Evolutionary conservation across 2,797 vertebrate species (phyloP).

Genomic region (Sternotherus odoratus): DNA sequence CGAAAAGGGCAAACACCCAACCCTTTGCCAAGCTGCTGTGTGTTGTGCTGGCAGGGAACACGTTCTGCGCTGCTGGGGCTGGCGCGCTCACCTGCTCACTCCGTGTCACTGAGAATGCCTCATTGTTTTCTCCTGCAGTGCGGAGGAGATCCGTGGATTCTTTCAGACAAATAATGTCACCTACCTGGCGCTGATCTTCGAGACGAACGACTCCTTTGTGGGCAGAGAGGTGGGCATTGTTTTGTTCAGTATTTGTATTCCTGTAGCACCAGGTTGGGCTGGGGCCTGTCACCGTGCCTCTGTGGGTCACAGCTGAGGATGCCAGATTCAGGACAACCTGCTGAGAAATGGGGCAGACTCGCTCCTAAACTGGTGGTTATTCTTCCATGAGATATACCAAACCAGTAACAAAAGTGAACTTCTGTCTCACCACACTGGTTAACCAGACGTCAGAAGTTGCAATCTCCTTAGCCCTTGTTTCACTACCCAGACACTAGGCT

Average conservation of each 20-base stretch:
- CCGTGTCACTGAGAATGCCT: background rate
- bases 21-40: background rate
- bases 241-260: background rate
- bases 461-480: too few relatives aligned
- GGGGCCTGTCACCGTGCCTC: background rate
- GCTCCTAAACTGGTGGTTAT: too few relatives aligned
- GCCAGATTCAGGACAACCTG: too few relatives aligned
- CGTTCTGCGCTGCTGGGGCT: background rate
- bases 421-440: too few relatives aligned
- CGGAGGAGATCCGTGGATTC: constrained; percentile 86
- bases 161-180: constrained; percentile 85
- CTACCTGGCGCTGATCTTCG: constrained; percentile 91
- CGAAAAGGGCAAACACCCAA: fast-evolving
- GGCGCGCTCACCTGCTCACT: background rate
- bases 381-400: too few relatives aligned
- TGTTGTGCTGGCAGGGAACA: fast-evolving
- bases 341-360: too few relatives aligned
- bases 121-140: constrained; percentile 77
- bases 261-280: background rate
- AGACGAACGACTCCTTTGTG: constrained; percentile 85
- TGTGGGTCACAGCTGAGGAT: too few relatives aligned
- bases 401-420: too few relatives aligned
- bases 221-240: constrained; percentile 89
- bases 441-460: too few relatives aligned
- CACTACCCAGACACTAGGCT: too few relatives aligned